A percentile compares a stretch with the other conserved stretches of the same genome.
Conservation (phyloP, 2,888 invertebrate species). For the Polydesmus complanatus region DNA sequence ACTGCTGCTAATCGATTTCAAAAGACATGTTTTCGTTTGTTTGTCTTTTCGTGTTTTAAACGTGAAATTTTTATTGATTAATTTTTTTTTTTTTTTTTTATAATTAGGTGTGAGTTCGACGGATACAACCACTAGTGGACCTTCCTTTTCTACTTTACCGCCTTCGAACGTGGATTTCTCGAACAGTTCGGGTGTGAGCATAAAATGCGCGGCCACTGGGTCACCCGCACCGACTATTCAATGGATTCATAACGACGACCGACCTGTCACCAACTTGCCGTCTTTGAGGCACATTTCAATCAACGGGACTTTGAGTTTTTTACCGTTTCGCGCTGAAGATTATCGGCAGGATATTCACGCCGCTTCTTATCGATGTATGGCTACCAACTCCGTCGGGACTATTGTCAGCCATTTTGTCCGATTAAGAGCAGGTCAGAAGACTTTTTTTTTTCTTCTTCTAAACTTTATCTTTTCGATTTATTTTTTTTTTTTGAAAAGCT, state of each 20-base stretch:
- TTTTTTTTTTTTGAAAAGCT: too few species aligned
- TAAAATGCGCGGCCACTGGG: constrained; percentile 8
- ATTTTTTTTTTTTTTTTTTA: background rate
- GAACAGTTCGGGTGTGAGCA: constrained; percentile 8
- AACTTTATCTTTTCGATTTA: too few species aligned
- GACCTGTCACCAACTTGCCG: constrained; percentile 1
- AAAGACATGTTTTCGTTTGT: too few species aligned
- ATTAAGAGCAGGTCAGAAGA: constrained; percentile 9
- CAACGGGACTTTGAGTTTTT: constrained; percentile 8
- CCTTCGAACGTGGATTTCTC: constrained; percentile 14
- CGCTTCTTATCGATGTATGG: constrained; percentile 7
- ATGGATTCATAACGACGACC: constrained; percentile 10
- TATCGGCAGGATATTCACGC: constrained; percentile 14
- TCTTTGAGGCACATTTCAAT: constrained; percentile 1
- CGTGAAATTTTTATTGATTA: background rate
- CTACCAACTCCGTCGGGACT: constrained; percentile 11
- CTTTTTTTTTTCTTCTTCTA: background rate
- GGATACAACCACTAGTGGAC: background rate
- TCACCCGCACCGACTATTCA: constrained; percentile 7
- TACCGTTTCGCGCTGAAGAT: constrained; percentile 13
- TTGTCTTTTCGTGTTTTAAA: too few species aligned
- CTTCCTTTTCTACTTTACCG: constrained; percentile 1
- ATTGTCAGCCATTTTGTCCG: constrained; percentile 2
- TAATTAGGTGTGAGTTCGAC: background rate
- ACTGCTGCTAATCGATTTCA: background rate